Base-by-base conservation (phyloP, 2,888 invertebrate species). In the Phyllotreta striolata region DNA sequence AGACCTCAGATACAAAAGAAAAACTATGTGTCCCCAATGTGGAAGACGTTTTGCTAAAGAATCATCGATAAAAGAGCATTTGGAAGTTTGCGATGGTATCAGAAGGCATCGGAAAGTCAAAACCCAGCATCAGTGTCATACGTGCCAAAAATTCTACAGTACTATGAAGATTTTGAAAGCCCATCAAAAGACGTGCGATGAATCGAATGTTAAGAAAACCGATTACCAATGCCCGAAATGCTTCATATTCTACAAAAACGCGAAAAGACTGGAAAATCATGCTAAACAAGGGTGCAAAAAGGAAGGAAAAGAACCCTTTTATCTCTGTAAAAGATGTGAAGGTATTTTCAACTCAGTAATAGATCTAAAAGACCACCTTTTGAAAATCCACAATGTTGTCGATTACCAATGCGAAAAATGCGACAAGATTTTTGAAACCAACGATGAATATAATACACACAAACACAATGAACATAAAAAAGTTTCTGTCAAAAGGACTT, bases 141-240 rank as follows among this genome's bases (percentile, higher is more conserved):
- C 66, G 13, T 73, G 73, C 47, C 56, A 64, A 49, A 65, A 68
- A 44, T 69, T 65, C 47, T 73, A 73, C 34, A 68, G 70, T 39
- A 71, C 71, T 7, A 55, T 69, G 55, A 73, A 72, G 63, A 70
- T 68, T n/a, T 63, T 73, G 35, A 71, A 66, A 55, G 66, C 69
- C 4, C 72, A 72, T 52, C 62, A 58, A 55, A 72, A 70, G 52
- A 68, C 47, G 52, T 72, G 73, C 37, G 43, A 56, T 10, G 43
- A 54, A 56, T 55, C 63, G 37, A 38, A 62, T 10, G 34, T 62
- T 38, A 66, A 59, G 13, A 68, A 58, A 49, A 66, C 66, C 3
- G 59, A 68, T 9, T 66, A 62, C 54, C 68, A 65, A 39, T 68
- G 68, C 55, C 49, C 55, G 49, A 61, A 65, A 52, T 66, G 66